Base-by-base conservation (phyloP, 1,140 invertebrate species). In the Sarcophaga bullata region DNA sequence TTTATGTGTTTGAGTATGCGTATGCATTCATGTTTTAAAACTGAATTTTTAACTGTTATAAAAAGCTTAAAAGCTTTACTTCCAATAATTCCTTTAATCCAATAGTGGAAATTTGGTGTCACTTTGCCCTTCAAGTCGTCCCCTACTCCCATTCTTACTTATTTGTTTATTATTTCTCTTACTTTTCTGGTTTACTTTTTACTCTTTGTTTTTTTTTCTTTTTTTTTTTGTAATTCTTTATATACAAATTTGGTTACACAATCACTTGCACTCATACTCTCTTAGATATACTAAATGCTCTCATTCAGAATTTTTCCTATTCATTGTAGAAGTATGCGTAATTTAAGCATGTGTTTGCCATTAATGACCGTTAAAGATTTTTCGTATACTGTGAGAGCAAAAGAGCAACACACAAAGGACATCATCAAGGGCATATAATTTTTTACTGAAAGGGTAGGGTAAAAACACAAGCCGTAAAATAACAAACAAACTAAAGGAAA, bases 371-470 rank as follows among this genome's bases (percentile, higher is more conserved):
- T 19, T 68, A 68, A 68, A 68, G 62, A 68, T 68, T 68, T n/a
- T 75, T n/a, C 37, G 25, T 37, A 37, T 37, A 10, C 9, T 15
- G 6, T 10, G 73, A 52, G 75, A 78, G 75, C n/a, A 78, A 50
- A 13, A 52, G 17, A 15, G 15, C 19, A 72, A 13, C 37, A 78
- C 48, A 52, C 50, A 78, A 78, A 78, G 75, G 75, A 78, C 75
- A 78, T 46, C 75, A 48, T 78, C 75, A 78, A 78, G 75, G 75
- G 75, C 75, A 78, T 50, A 52, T 46, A 25, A 72, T 19, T n/a
- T 52, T 50, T n/a, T 3, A 50, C 19, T 19, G 4, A 19, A 68
- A 10, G 50, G 50, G 13, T 52, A 52, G 8, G 50, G 13, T 3
- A 13, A 6, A 52, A 52, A 52, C 8, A 52, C 50, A 1, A 52